Evolutionary conservation across 1,140 invertebrate species (phyloP), one percentile per base, ranked within the genome.

Genomic region (Stenopsyche tienmushanensis): DNA sequence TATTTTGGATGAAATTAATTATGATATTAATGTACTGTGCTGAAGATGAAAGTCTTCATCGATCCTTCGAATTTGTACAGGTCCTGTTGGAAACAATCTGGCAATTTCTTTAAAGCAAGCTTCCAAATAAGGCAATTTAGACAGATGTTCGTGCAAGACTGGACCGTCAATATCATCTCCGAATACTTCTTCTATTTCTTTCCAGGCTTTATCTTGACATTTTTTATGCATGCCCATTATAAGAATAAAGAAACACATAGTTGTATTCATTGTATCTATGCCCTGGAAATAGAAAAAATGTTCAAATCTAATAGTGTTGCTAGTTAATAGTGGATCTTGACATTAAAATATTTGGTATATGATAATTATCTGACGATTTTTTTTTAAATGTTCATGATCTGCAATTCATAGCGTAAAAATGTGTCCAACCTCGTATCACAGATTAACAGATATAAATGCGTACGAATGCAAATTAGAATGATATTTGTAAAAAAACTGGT

Each of bases 171-270:
- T 9, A 13, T 57, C 54, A 20, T 57, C 54, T 1, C 1, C 7
- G 24, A 57, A 42, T 8, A 57, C 54, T 23, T 21, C 13, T 57
- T 42, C 9, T 5, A 57, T 42, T 42, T 57, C 54, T 21, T 57
- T 13, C 26, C 29, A 42, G 7, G 44, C 3, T 21, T 23, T 21
- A 42, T 57, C 20, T 24, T 57, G 54, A 15, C 8, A 7, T 21
- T 44, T 26, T 21, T 42, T 57, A 13, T 57, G 54, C 20, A 57
- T 57, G 7, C 15, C 54, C 34, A 57, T 42, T 41, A 57, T 42
- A 13, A 57, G 1, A 7, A 57, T 57, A 26, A 57, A 57, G 44
- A 57, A 44, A 17, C 26, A 42, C 1, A 57, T 3, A 7, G n/a
- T 3, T 1, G 34, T 18, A 24, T 15, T 42, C 3, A 26, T 7